Conservation (phyloP, 2,888 invertebrate genomes). For the Empis livida region DNA sequence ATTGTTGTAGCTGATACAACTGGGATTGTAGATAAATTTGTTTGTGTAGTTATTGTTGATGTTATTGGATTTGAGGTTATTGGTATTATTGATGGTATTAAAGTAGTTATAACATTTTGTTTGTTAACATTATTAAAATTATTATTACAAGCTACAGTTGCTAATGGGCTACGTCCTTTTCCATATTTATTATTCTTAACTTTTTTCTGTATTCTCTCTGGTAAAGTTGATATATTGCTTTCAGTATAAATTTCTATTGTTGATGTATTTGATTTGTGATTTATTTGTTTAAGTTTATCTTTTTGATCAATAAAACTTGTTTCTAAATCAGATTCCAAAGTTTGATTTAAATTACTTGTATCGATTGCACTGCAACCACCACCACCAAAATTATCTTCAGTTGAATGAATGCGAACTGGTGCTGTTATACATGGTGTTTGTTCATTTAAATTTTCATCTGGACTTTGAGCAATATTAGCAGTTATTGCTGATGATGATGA, state of each 20-base stretch:
- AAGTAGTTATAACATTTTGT: constrained; percentile 14
- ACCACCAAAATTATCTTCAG: not conserved
- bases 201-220: not conserved
- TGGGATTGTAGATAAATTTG: constrained; percentile 4
- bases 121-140: constrained; percentile 25
- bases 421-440: constrained; percentile 25
- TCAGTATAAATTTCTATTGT: constrained; percentile 25
- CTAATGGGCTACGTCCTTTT: constrained; percentile 26
- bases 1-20: constrained; percentile 2
- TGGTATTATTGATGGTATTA: constrained; percentile 8
- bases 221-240: constrained; percentile 8
- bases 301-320: constrained; percentile 17
- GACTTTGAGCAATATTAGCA: constrained; percentile 21
- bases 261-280: constrained; percentile 7
- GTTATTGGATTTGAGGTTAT: constrained; percentile 2
- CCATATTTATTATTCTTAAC: constrained; percentile 8
- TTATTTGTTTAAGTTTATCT: constrained; percentile 13
- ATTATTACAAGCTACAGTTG: constrained; percentile 29
- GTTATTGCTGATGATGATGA: constrained; percentile 28
- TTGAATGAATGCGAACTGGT: constrained; percentile 6
- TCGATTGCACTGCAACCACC: not conserved
- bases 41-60: constrained; percentile 6
- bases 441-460: constrained; percentile 31
- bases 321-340: constrained; percentile 15
- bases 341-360: not conserved